Base-by-base conservation (phyloP, 2,888 invertebrate species). In the Romanomermis culicivorax region DNA sequence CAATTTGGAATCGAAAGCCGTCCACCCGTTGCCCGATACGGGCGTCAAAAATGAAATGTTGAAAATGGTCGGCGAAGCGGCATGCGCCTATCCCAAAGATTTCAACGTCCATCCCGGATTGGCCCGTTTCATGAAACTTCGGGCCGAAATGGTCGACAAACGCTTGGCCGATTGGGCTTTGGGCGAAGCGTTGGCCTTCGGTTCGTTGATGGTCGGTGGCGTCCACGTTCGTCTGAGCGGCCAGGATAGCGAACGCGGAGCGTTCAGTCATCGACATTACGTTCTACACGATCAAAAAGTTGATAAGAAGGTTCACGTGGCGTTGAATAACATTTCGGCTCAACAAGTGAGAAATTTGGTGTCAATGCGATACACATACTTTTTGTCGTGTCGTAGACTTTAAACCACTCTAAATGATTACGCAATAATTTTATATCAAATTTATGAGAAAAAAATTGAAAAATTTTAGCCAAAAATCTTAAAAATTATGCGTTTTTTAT, bases 181-280 rank as follows among this genome's bases (percentile, higher is more conserved):
- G 54, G 97, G 83, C n/a, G 97, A 99, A 74, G 93, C 91, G 0
- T 82, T 99, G 80, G 93, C 97, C 1, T 95, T 93, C 68, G 97
- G 97, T 3, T 87, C 93, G 0, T 76, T 95, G 58, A 75, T 99
- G 45, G 89, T 88, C 72, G 95, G 97, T 68, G 95, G 66, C 57
- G 82, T 87, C 62, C 95, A 95, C 69, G 93, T 97, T 1, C 77
- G 97, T 50, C 76, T 99, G 42, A 87, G 88, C 25, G 84, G 85
- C 1, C 76, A 99, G 72, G 97, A 99, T 70, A 97, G 97, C 1
- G 93, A 97, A 73, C 79, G 97, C 74, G 55, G 67, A 55, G 68
- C 67, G 2, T 67, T 67, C 68, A 76, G 77, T 58, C 79, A 79
- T 63, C 74, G 97, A 59, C 97, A 99, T 75, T 91, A 95, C 70